phyloP scores from a whole-genome alignment of 1,140 invertebrate genomes.

The Panagrolaimus sp. region DNA sequence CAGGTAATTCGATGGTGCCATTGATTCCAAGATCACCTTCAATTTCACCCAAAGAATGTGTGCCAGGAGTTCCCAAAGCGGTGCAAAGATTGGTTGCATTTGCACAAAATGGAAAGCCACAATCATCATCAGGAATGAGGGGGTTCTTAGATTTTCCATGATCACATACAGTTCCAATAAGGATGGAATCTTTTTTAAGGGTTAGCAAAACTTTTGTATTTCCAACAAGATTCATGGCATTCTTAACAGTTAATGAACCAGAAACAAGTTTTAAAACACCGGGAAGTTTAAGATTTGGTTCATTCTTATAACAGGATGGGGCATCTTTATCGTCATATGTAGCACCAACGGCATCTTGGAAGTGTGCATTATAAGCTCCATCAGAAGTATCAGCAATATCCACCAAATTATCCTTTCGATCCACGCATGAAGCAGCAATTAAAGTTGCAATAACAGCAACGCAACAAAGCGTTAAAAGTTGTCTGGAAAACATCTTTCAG shows the following conservation, averaged over 20 bases:
- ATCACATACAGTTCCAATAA: conserved; percentile 10
- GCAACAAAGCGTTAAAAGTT: background rate
- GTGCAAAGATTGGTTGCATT: conserved; percentile 2
- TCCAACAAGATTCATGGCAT: background rate
- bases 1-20: conserved; percentile 2
- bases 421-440: background rate
- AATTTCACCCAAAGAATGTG: background rate
- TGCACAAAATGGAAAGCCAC: background rate
- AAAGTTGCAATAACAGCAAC: background rate
- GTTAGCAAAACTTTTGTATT: background rate
- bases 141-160: conserved; percentile 15
- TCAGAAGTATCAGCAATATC: background rate
- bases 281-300: background rate
- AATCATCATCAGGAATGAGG: background rate
- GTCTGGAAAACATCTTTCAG: too few relatives aligned
- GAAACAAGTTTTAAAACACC: conserved; percentile 16
- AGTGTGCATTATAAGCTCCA: conserved; percentile 1
- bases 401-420: background rate
- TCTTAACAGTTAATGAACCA: background rate
- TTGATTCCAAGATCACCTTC: conserved; percentile 6
- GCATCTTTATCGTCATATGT: background rate
- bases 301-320: background rate
- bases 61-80: background rate
- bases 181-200: conserved; percentile 6
- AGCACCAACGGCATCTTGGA: conserved; percentile 6